Evolutionary conservation across 2,888 invertebrate species (phyloP).

Genomic region (Agonopterix heracliana): DNA sequence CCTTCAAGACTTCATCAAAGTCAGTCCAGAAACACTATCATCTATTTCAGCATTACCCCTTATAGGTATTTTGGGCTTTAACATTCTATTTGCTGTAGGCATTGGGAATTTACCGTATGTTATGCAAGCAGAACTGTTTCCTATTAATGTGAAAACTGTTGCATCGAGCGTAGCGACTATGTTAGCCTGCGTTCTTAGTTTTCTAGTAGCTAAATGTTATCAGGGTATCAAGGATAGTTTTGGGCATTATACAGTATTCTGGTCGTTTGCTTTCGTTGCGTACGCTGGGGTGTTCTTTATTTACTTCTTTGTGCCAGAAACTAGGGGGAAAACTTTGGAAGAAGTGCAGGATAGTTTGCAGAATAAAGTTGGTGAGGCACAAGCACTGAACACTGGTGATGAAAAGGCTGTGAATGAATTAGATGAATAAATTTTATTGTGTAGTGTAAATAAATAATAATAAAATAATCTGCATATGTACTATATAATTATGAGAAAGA

Average conservation of each 20-base stretch:
- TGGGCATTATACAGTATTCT: conserved; percentile 77
- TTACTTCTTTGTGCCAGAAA: conserved; percentile 76
- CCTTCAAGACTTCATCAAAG: conserved; percentile 55
- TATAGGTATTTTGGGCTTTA: conserved; percentile 73
- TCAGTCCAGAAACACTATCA: conserved; percentile 42
- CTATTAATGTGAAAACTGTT: conserved; percentile 77
- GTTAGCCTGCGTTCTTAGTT: conserved; percentile 73
- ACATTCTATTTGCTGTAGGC: conserved; percentile 76
- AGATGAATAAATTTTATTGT: neutral
- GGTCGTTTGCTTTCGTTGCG: conserved; percentile 73
- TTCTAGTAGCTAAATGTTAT: conserved; percentile 76
- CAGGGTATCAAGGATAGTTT: conserved; percentile 71
- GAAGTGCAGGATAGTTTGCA: conserved; percentile 77
- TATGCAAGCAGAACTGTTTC: conserved; percentile 79
- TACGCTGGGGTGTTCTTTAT: conserved; percentile 76
- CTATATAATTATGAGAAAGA: conserved; percentile 34
- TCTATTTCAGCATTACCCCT: conserved; percentile 70
- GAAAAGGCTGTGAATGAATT: conserved; percentile 12
- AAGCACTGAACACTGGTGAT: neutral
- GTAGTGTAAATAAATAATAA: conserved; percentile 32
- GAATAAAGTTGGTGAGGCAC: conserved; percentile 15
- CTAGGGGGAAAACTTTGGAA: conserved; percentile 77
- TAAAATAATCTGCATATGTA: conserved; percentile 61
- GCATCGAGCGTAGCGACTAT: conserved; percentile 77
- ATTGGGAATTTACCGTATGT: conserved; percentile 78